Conservation (phyloP, 2,797 vertebrate species). For the Siniperca scherzeri region DNA sequence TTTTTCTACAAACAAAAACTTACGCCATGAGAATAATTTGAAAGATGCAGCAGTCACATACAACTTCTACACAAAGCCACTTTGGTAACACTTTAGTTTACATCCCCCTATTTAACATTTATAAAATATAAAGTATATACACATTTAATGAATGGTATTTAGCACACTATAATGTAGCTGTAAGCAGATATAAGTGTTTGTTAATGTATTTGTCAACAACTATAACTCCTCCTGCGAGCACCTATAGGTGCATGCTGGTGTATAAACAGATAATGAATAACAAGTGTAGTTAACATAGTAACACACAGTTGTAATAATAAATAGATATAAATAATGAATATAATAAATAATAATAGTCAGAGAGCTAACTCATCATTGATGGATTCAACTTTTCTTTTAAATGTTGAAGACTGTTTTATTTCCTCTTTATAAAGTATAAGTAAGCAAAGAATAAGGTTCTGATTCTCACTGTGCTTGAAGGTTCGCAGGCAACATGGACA, state of each 20-base stretch:
- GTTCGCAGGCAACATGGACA: conserved; percentile 93
- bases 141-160: not conserved
- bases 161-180: not conserved
- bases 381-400: not conserved
- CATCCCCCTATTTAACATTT: not conserved
- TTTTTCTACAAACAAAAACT: not conserved
- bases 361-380: not conserved
- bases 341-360: not conserved
- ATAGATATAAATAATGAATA: too few relatives aligned
- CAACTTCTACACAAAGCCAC: not conserved
- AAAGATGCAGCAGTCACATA: not conserved
- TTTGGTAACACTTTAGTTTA: not conserved
- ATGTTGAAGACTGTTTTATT: not conserved
- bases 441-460: not conserved
- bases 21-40: not conserved
- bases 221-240: not conserved
- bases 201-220: conserved; percentile 1
- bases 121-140: not conserved
- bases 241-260: not conserved
- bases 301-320: not conserved
- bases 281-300: not conserved
- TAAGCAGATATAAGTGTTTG: not conserved
- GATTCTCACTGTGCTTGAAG: conserved; percentile 60
- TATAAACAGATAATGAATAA: not conserved
- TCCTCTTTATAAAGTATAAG: not conserved